Percentiles rank a stretch among this genome's conserved stretches.
Conservation (phyloP, 64 coral and sea anemone species). For the Stichodactyla mertensii region DNA sequence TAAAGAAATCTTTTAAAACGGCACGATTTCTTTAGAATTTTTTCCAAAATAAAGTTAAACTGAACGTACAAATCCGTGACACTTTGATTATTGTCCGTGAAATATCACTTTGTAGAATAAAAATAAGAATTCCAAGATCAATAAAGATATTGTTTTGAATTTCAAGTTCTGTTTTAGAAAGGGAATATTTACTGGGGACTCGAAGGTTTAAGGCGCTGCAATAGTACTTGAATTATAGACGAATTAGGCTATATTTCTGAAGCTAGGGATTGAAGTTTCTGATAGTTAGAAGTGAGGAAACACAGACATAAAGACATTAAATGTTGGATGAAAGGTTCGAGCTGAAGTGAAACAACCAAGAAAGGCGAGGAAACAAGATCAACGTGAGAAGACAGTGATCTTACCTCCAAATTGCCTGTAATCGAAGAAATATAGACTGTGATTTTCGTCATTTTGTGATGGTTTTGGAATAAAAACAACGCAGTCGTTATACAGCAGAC, state of each 20-base stretch:
- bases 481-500: neutral
- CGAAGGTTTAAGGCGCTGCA: neutral
- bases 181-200: neutral
- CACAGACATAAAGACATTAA: neutral
- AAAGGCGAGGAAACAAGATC: neutral
- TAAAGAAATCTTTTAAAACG: neutral
- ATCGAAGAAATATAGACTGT: conserved; percentile 47
- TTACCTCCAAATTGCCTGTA: conserved; percentile 61
- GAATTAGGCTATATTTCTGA: neutral
- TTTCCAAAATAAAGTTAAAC: neutral
- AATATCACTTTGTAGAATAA: neutral
- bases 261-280: conserved; percentile 1
- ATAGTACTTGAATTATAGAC: conserved; percentile 1
- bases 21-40: neutral
- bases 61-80: too few species aligned
- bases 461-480: neutral
- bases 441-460: conserved; percentile 23
- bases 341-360: neutral
- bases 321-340: neutral
- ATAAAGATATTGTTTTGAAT: neutral
- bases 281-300: conserved; percentile 1
- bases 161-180: neutral
- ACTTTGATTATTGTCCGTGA: neutral
- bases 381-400: neutral
- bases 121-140: neutral